These are phyloP conservation scores for Nomia melanderi DNA, from an alignment of 1,140 invertebrate species.

Conservation along the genomic window DNA sequence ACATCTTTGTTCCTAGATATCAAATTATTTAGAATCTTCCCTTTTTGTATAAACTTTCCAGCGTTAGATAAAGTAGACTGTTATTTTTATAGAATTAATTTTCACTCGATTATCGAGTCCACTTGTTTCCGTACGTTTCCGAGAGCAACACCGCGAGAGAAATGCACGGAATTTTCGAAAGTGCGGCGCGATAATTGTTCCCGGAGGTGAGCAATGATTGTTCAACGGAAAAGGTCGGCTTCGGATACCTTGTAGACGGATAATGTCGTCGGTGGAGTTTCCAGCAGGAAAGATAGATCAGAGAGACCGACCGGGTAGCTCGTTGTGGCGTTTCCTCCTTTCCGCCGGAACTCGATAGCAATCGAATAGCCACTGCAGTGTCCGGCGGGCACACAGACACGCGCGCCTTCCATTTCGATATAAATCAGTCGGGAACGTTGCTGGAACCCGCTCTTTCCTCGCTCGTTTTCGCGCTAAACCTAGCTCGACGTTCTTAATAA, in stretches of 20 bases:
- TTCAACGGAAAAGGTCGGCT: not conserved
- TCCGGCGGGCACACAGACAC: conserved; percentile 28
- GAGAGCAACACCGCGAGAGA: too few species aligned
- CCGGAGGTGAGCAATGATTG: not conserved
- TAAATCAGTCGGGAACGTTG: conserved; percentile 37
- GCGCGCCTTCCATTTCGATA: conserved; percentile 40
- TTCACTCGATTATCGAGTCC: too few species aligned
- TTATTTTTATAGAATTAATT: too few species aligned
- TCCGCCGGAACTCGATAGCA: conserved; percentile 72
- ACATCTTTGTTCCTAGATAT: too few species aligned
- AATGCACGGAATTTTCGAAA: not conserved
- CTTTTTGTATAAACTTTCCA: too few species aligned
- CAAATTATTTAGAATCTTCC: too few species aligned
- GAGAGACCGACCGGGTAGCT: conserved; percentile 36
- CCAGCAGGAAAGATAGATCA: conserved; percentile 58
- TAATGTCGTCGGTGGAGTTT: conserved; percentile 51
- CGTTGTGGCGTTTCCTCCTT: conserved; percentile 57
- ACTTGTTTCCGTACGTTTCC: too few species aligned
- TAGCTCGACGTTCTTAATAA: not conserved
- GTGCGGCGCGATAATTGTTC: not conserved
- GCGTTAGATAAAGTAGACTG: too few species aligned
- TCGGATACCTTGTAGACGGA: conserved; percentile 27
- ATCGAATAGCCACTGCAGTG: conserved; percentile 55
- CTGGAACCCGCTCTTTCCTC: not conserved
- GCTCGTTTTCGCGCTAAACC: not conserved